Percentiles rank a stretch among this genome's conserved stretches.
phyloP scores from a whole-genome alignment of 2,888 invertebrate genomes.

The Mongoloraphidia duomilia region DNA sequence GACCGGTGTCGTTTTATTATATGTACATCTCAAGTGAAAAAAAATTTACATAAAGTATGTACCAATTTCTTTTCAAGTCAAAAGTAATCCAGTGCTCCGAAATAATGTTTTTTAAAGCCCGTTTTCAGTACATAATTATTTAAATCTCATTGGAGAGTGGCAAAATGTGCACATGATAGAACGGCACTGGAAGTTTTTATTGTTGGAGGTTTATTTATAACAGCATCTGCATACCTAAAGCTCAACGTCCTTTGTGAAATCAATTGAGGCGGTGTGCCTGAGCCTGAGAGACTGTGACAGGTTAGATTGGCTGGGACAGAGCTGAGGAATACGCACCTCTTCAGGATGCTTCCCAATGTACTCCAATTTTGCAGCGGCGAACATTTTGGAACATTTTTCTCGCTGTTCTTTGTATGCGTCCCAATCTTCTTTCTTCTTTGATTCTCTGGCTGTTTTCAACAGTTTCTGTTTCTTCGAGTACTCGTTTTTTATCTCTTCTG shows the following conservation, averaged over 20 bases:
- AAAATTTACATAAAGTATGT: too few relatives aligned
- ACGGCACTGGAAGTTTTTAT: not conserved
- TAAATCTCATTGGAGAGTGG: not conserved
- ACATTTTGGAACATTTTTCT: slow-evolving; percentile 40
- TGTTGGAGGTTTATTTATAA: not conserved
- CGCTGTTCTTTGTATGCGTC: slow-evolving; percentile 40
- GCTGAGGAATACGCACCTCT: slow-evolving; percentile 35
- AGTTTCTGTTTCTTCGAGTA: slow-evolving; percentile 39
- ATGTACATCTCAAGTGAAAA: too few relatives aligned
- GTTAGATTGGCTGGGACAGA: slow-evolving; percentile 22
- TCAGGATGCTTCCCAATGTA: slow-evolving; percentile 36
- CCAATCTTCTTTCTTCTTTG: slow-evolving; percentile 36
- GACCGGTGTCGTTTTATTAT: too few relatives aligned
- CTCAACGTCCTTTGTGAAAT: slow-evolving; percentile 31
- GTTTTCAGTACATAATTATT: not conserved
- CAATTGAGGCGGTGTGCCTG: slow-evolving; percentile 26
- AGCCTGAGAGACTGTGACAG: slow-evolving; percentile 5
- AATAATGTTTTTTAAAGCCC: not conserved
- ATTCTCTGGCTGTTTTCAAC: slow-evolving; percentile 30
- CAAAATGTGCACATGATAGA: not conserved
- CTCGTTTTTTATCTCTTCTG: slow-evolving; percentile 36
- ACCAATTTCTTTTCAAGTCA: too few relatives aligned
- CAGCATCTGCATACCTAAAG: slow-evolving; percentile 23
- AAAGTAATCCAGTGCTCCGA: too few relatives aligned
- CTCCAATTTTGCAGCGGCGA: slow-evolving; percentile 37